These are phyloP conservation scores for Sogatella furcifera DNA, from an alignment of 1,140 invertebrate genomes.

Conservation along the genomic window DNA sequence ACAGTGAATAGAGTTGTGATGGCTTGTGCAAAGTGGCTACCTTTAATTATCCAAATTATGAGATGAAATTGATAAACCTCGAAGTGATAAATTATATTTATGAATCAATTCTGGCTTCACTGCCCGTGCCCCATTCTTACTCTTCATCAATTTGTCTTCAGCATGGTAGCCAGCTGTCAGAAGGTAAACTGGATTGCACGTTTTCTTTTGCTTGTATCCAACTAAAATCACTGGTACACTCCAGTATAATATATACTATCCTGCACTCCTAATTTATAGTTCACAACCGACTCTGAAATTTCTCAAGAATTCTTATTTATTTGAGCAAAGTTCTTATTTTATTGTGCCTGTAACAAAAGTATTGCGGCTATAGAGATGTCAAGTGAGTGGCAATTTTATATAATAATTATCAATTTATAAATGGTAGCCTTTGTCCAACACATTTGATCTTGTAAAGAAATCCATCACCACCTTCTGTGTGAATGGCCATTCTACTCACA, in stretches of 20 bases:
- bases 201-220: constrained; percentile 3
- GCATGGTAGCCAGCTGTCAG: constrained; percentile 5
- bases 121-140: constrained; percentile 4
- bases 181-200: constrained; percentile 1
- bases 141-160: constrained; percentile 1
- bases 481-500: not conserved
- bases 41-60: too few relatives aligned
- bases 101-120: constrained; percentile 7
- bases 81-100: constrained; percentile 1
- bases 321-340: too few relatives aligned
- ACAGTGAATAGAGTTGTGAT: too few relatives aligned
- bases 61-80: too few relatives aligned
- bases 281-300: not conserved
- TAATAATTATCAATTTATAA: constrained; percentile 9
- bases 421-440: constrained; percentile 6
- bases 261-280: not conserved
- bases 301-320: constrained; percentile 2
- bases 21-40: too few relatives aligned
- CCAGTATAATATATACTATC: constrained; percentile 9
- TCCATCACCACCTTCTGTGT: constrained; percentile 4
- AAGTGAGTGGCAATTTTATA: not conserved
- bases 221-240: not conserved
- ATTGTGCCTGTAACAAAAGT: constrained; percentile 8
- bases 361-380: not conserved
- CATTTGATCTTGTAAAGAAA: not conserved